Percentiles rank a stretch among this genome's conserved stretches.
phyloP scores from a whole-genome alignment of 2,797 vertebrate genomes.

The Ficedula albicollis region DNA sequence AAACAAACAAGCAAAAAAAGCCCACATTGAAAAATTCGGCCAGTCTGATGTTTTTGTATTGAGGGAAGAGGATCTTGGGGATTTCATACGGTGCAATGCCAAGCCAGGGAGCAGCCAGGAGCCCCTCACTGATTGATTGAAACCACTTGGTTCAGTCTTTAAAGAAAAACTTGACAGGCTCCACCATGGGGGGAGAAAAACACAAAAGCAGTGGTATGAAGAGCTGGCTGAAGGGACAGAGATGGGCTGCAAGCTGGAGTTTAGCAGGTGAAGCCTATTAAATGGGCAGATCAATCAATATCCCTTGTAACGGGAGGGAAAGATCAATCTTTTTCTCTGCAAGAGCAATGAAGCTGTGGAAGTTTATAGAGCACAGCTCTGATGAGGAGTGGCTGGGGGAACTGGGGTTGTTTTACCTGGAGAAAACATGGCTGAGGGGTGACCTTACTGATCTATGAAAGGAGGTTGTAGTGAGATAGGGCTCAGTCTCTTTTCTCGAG shows the following conservation, averaged over 20 bases:
- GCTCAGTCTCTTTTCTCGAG: neutral
- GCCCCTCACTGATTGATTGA: neutral
- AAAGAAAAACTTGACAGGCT: slow-evolving; percentile 31
- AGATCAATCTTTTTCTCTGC: neutral
- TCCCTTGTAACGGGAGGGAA: neutral
- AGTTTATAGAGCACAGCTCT: neutral
- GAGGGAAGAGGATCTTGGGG: neutral
- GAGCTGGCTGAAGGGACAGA: slow-evolving; percentile 19
- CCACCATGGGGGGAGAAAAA: neutral
- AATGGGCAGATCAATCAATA: slow-evolving; percentile 31
- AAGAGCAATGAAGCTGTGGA: neutral
- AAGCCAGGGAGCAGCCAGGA: neutral
- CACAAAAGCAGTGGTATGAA: slow-evolving; percentile 1
- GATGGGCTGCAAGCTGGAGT: neutral
- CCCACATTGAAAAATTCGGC: neutral
- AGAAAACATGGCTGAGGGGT: neutral
- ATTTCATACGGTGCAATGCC: neutral
- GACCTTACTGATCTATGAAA: neutral
- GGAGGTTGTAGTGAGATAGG: neutral
- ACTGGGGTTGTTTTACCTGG: neutral
- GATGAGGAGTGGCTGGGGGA: neutral
- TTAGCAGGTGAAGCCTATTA: slow-evolving; percentile 34
- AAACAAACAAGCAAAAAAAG: neutral
- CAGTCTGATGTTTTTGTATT: neutral
- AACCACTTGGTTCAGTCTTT: slow-evolving; percentile 12